A percentile compares a stretch with the other conserved stretches of the same genome.
Conservation (phyloP, 2,113 vertebrate genomes). For the Clarias magur region DNA sequence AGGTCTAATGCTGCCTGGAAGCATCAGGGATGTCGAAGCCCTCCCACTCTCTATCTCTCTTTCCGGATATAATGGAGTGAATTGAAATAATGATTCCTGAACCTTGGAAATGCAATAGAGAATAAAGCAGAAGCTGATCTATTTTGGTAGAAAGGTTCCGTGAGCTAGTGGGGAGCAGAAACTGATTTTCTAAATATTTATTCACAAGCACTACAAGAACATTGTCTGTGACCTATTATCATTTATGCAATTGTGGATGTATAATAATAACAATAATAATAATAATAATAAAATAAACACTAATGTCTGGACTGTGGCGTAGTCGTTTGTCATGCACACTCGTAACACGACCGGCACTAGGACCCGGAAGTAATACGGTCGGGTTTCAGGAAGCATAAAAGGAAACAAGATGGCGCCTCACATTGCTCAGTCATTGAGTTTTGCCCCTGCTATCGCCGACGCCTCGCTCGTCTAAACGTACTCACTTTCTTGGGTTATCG, state of each 20-base stretch:
- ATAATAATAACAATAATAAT: background rate
- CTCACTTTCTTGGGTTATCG: too few species aligned
- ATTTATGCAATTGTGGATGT: background rate
- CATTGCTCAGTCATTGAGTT: too few species aligned
- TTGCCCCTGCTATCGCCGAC: too few species aligned
- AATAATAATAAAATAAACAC: too few species aligned
- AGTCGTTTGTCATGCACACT: too few species aligned
- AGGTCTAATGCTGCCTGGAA: conserved; percentile 11
- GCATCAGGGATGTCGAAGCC: conserved; percentile 15
- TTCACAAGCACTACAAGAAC: background rate
- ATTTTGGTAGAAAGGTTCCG: background rate
- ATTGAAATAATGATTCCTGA: conserved; percentile 6
- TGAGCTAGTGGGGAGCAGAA: background rate
- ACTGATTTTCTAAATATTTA: background rate
- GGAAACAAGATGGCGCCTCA: too few species aligned
- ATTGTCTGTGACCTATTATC: background rate
- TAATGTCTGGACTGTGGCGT: too few species aligned
- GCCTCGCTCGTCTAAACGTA: too few species aligned
- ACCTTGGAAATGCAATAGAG: background rate
- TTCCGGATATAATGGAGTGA: conserved; percentile 7
- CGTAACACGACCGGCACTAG: too few species aligned
- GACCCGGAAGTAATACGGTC: too few species aligned
- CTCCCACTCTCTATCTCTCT: background rate
- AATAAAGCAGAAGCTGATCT: background rate
- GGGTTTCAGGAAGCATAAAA: too few species aligned